A percentile compares a stretch with the other conserved stretches of the same genome.
Evolutionary conservation across 2,888 invertebrate genomes (phyloP).

Genomic region (Zhuqinia jingwanae): DNA sequence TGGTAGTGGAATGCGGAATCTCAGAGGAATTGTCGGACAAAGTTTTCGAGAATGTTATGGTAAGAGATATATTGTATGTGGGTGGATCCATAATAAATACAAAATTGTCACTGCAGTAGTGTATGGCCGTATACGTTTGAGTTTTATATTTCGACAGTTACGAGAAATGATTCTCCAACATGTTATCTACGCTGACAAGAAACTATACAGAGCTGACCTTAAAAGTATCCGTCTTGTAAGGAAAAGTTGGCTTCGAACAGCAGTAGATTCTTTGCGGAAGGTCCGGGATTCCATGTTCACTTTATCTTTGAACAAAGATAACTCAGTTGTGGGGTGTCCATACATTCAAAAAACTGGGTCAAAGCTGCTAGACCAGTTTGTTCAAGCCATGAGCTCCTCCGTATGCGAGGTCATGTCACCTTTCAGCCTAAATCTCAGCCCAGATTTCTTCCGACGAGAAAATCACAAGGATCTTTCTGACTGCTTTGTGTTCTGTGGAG

Average conservation of each 20-base stretch:
- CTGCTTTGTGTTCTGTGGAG: conserved; percentile 16
- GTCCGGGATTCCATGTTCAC: not conserved
- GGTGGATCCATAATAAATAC: not conserved
- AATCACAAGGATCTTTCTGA: conserved; percentile 21
- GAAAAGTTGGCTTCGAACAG: conserved; percentile 15
- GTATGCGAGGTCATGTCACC: not conserved
- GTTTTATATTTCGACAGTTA: conserved; percentile 29
- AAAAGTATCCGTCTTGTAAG: conserved; percentile 15
- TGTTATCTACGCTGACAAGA: not conserved
- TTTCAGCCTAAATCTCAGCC: conserved; percentile 12
- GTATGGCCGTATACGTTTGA: not conserved
- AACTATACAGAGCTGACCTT: not conserved
- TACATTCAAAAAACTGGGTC: conserved; percentile 3
- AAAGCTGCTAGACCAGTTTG: conserved; percentile 17
- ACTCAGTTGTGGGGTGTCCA: not conserved
- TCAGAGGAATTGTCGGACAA: not conserved
- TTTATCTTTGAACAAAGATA: not conserved
- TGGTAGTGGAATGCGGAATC: not conserved
- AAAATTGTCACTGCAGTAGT: not conserved
- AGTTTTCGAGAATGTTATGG: conserved; percentile 54
- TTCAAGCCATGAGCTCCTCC: not conserved
- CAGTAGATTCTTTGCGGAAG: not conserved
- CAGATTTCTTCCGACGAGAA: conserved; percentile 38
- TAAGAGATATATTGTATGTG: not conserved
- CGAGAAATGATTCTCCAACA: conserved; percentile 32